phyloP scores from a whole-genome alignment of 2,113 vertebrate species.

The Coracopsis vasa region DNA sequence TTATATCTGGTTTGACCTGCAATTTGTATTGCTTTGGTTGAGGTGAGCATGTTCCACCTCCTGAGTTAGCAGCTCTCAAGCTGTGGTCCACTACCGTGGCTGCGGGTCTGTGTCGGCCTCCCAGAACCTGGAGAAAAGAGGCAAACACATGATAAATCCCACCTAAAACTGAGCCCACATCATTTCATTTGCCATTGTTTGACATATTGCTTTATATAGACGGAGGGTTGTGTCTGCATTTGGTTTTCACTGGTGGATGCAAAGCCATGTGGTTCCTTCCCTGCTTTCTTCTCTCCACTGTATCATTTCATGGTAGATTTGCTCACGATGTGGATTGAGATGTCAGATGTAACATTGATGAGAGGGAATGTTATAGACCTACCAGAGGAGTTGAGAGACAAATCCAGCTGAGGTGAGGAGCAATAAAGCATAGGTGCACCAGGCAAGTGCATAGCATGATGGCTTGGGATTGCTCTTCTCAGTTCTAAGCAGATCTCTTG shows the following conservation, averaged over 20 bases:
- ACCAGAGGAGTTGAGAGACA: neutral
- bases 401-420: neutral
- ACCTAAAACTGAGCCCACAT: neutral
- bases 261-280: neutral
- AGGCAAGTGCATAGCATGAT: neutral
- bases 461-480: neutral
- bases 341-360: neutral
- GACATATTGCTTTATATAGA: neutral
- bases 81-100: neutral
- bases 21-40: neutral
- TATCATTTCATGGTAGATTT: fast-evolving
- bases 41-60: neutral
- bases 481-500: neutral
- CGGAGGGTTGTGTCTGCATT: neutral
- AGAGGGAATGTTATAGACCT: no score
- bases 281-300: neutral
- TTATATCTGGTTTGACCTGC: neutral
- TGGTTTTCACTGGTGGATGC: neutral
- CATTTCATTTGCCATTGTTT: neutral
- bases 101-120: neutral
- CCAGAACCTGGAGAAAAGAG: neutral
- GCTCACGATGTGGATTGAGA: neutral
- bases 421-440: neutral
- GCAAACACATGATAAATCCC: neutral
- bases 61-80: neutral